Conservation (phyloP, 2,888 invertebrate genomes). For the Erebia palarica region DNA sequence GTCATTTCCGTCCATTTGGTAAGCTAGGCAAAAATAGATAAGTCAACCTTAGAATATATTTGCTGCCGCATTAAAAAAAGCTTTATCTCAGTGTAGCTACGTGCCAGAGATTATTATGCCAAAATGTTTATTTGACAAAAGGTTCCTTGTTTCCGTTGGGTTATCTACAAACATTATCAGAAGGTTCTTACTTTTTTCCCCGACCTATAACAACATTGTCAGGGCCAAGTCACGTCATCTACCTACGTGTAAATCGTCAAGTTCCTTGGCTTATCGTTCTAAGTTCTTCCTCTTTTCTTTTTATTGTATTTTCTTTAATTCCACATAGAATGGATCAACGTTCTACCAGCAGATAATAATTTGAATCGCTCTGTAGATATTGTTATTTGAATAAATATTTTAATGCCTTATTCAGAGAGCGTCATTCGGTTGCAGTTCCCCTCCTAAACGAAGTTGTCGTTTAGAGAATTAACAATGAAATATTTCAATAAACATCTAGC, state of each 20-base stretch:
- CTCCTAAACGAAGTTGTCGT: slow-evolving; percentile 63
- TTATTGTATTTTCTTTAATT: slow-evolving; percentile 33
- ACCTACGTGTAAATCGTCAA: slow-evolving; percentile 68
- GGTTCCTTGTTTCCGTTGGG: slow-evolving; percentile 40
- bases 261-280: slow-evolving; percentile 61
- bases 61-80: slow-evolving; percentile 4
- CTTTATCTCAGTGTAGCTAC: neutral
- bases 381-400: slow-evolving; percentile 79
- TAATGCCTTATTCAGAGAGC: slow-evolving; percentile 65
- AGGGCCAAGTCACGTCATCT: slow-evolving; percentile 51
- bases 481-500: slow-evolving; percentile 76
- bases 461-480: slow-evolving; percentile 78
- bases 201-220: slow-evolving; percentile 73
- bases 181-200: slow-evolving; percentile 58
- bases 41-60: neutral
- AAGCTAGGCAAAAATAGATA: neutral
- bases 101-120: slow-evolving; percentile 20
- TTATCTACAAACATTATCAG: slow-evolving; percentile 62
- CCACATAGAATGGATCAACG: slow-evolving; percentile 48
- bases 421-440: slow-evolving; percentile 63
- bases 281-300: slow-evolving; percentile 36
- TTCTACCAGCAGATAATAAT: slow-evolving; percentile 45
- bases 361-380: slow-evolving; percentile 56
- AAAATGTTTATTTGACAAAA: slow-evolving; percentile 31
- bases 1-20: too few relatives aligned